These are phyloP conservation scores for Synergus itoensis DNA, from an alignment of 2,888 invertebrate genomes.

Conservation along the genomic window DNA sequence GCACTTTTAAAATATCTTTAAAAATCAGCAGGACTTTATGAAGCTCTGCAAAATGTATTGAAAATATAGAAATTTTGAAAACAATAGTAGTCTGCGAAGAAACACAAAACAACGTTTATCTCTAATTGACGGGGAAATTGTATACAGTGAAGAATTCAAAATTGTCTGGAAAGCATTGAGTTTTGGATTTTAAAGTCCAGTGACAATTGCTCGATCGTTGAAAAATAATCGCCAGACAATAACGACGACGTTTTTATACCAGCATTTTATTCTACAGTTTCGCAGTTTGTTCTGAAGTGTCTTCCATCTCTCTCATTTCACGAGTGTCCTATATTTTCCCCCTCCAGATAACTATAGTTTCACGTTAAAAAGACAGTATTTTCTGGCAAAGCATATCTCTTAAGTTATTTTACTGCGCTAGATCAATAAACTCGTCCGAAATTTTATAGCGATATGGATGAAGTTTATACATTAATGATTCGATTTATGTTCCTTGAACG, in stretches of 20 bases:
- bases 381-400: conserved; percentile 56
- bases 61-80: too few relatives aligned
- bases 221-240: not conserved
- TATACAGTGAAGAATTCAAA: not conserved
- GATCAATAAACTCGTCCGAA: not conserved
- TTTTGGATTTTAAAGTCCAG: not conserved
- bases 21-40: too few relatives aligned
- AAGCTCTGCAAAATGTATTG: too few relatives aligned
- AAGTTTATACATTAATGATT: conserved; percentile 5
- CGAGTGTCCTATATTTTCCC: not conserved
- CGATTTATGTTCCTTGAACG: not conserved
- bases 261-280: conserved; percentile 2
- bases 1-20: too few relatives aligned
- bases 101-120: not conserved
- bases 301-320: not conserved
- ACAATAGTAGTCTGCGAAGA: not conserved
- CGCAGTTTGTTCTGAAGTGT: conserved; percentile 18
- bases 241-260: conserved; percentile 5
- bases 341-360: conserved; percentile 27
- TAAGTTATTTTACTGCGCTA: conserved; percentile 53
- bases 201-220: conserved; percentile 1
- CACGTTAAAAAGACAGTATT: conserved; percentile 55
- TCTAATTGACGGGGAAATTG: not conserved
- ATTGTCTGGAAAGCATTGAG: not conserved
- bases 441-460: not conserved